Evolutionary conservation across 2,113 vertebrate species (phyloP).

Genomic region (Lipotes vexillifer): DNA sequence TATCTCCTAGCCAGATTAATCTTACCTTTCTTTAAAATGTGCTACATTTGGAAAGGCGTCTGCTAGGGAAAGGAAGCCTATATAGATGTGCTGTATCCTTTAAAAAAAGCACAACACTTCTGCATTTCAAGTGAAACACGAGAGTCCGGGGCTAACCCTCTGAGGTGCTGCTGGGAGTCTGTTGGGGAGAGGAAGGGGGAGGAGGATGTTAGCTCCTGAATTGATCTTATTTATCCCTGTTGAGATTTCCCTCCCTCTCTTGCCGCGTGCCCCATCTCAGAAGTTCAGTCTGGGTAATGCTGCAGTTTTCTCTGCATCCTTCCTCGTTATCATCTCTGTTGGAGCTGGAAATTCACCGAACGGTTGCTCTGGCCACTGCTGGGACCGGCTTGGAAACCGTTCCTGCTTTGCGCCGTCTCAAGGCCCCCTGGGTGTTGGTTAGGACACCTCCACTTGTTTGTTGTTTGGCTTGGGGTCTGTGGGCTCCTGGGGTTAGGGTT

Average conservation of each 20-base stretch:
- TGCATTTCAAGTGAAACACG: background rate
- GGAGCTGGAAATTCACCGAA: background rate
- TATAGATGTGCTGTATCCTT: background rate
- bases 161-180: background rate
- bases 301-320: background rate
- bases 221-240: background rate
- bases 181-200: accelerated
- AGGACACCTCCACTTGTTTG: background rate
- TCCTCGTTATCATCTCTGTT: background rate
- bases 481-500: background rate
- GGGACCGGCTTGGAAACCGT: background rate
- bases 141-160: background rate
- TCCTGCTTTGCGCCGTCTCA: background rate
- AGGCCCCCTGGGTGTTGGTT: background rate
- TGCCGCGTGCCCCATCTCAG: background rate
- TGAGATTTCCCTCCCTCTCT: background rate
- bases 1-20: background rate
- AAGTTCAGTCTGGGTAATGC: background rate
- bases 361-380: background rate
- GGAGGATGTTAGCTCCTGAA: background rate
- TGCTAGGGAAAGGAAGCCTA: background rate
- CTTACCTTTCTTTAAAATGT: background rate
- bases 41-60: background rate
- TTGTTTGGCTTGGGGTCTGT: background rate
- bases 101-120: background rate